Evolutionary conservation across 2,113 vertebrate species (phyloP).

Genomic region (Prionailurus bengalensis): DNA sequence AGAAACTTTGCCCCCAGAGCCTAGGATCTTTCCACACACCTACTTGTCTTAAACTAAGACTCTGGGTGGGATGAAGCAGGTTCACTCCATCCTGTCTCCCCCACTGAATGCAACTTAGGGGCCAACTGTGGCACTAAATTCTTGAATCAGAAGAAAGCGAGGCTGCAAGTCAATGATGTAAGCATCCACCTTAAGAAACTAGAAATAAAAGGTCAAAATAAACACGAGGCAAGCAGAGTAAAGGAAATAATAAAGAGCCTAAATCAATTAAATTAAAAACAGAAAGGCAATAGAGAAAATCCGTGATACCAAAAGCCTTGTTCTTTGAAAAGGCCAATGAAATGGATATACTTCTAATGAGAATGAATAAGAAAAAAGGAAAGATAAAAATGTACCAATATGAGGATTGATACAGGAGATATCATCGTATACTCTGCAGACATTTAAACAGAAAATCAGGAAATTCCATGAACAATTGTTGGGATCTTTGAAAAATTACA

Average conservation of each 20-base stretch:
- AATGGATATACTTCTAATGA: background rate
- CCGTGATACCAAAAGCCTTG: too few relatives aligned
- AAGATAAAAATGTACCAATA: background rate
- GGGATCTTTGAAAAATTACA: background rate
- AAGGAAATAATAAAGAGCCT: background rate
- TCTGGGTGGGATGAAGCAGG: background rate
- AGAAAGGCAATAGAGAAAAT: background rate
- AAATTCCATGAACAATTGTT: background rate
- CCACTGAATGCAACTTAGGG: fast-evolving
- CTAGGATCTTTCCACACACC: background rate
- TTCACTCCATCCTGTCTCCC: too few relatives aligned
- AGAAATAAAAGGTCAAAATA: background rate
- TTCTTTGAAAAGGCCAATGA: background rate
- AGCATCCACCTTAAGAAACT: background rate
- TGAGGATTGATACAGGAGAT: background rate
- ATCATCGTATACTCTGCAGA: background rate
- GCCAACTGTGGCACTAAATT: background rate
- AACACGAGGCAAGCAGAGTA: background rate
- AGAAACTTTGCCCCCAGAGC: background rate
- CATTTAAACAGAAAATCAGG: background rate
- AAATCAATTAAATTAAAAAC: background rate
- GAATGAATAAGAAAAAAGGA: background rate
- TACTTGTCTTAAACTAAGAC: background rate
- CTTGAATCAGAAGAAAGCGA: background rate
- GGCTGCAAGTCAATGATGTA: too few relatives aligned